Percentiles rank a stretch among this genome's conserved stretches.
phyloP scores from a whole-genome alignment of 2,888 invertebrate genomes.

The Harpalus rufipes region DNA sequence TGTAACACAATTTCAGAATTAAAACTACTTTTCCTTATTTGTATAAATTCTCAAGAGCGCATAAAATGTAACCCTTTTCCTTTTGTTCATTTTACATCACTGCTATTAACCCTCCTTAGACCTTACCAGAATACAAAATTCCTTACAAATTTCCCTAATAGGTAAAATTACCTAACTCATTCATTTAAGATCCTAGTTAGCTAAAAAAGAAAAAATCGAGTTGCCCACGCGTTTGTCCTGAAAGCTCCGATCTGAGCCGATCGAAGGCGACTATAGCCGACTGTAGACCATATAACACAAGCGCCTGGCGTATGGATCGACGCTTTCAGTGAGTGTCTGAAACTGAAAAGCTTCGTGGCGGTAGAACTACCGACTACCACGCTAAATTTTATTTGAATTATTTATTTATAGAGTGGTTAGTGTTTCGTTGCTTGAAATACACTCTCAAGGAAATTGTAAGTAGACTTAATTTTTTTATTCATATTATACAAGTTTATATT shows the following conservation, averaged over 20 bases:
- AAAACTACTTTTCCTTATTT: too few species aligned
- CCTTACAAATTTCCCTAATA: conserved; percentile 43
- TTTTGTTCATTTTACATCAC: not conserved
- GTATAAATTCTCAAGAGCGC: too few species aligned
- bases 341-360: conserved; percentile 28
- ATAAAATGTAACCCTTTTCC: not conserved
- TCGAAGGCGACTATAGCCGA: conserved; percentile 38
- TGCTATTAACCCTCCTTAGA: not conserved
- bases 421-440: conserved; percentile 32
- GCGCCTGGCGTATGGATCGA: conserved; percentile 57
- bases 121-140: conserved; percentile 11
- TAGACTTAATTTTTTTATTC: not conserved
- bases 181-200: conserved; percentile 45
- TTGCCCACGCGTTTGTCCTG: conserved; percentile 44
- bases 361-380: conserved; percentile 14
- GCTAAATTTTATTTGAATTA: conserved; percentile 42
- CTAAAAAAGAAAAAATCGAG: conserved; percentile 37
- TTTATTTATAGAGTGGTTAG: conserved; percentile 45
- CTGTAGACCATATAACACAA: conserved; percentile 41
- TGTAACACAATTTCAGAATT: too few species aligned
- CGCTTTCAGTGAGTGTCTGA: conserved; percentile 52
- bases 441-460: conserved; percentile 53
- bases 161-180: conserved; percentile 9
- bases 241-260: conserved; percentile 46
- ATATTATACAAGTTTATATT: not conserved